Evolutionary conservation across 2,797 vertebrate species (phyloP), one percentile per base, ranked within the genome.

Genomic region (Phrynocephalus guinanensis): DNA sequence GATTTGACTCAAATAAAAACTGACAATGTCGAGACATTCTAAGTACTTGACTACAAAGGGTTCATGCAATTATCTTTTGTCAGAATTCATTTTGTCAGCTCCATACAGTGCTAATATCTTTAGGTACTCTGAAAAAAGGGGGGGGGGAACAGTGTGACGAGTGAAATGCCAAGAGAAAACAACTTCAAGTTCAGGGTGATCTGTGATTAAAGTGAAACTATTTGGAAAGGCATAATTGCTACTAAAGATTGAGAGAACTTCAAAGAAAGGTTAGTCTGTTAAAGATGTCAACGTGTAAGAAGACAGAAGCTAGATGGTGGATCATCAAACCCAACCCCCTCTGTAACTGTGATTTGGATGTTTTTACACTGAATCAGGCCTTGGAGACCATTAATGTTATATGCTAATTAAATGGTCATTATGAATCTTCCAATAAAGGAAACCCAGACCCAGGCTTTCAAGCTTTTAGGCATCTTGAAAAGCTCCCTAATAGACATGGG

Each of bases 61-160:
- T 22, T 92, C 90, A 30, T 1, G 79, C 93, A 97, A 95, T 96
- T 97, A 96, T 92, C 93, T 94, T 93, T 92, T 97, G 95, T 96
- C 94, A 3, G 94, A 96, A 95, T 95, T 97, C 96, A 96, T 97
- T 91, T 88, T 93, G 95, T 96, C 95, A 96, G 76, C 1, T 56
- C 83, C 66, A 76, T 68, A 44, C 0, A 0, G 52, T 26, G 77
- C 91, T 92, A 86, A 91, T 91, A 81, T 87, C 91, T 92, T 93
- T 79, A 73, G 79, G 92, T 96, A 92, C 85, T 92, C 83, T 78
- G 88, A 91, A 84, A 79, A 91, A 60, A 56, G 4, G 80, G 79
- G 83, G 83, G 76, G 78, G 91, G 92, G 70, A 83, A 90, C 85
- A 90, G 88, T 68, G 44, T 86, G 86, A 81, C 20, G 1, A 50